These are phyloP conservation scores for Biston stratarius DNA, from an alignment of 2,888 invertebrate genomes.

Conservation along the genomic window DNA sequence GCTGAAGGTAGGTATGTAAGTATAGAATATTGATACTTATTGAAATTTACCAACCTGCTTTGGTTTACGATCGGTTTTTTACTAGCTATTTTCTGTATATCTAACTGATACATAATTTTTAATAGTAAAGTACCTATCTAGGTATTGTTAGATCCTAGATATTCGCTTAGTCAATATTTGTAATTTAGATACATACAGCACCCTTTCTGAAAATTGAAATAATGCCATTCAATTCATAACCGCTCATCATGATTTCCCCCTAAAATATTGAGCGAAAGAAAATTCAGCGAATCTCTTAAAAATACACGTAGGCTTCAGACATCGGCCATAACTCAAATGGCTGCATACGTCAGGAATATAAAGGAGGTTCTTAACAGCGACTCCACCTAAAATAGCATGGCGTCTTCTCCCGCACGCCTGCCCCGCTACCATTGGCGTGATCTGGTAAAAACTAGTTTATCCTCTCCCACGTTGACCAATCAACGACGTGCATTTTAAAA, in stretches of 20 bases:
- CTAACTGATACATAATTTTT: neutral
- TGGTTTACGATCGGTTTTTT: neutral
- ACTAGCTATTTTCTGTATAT: neutral
- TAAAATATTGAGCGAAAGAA: slow-evolving; percentile 59
- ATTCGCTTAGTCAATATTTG: neutral
- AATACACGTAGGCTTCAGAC: slow-evolving; percentile 77
- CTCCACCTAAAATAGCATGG: slow-evolving; percentile 83
- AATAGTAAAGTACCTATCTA: neutral
- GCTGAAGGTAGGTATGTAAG: neutral
- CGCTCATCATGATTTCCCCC: slow-evolving; percentile 59
- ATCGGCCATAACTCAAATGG: slow-evolving; percentile 83
- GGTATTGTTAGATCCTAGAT: neutral
- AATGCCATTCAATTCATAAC: slow-evolving; percentile 43
- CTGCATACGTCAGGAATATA: slow-evolving; percentile 83
- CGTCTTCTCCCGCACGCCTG: slow-evolving; percentile 67
- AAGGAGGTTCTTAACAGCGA: slow-evolving; percentile 77
- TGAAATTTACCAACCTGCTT: neutral
- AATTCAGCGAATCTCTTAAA: slow-evolving; percentile 75
- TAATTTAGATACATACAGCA: neutral
- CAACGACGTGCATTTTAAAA: slow-evolving; percentile 70
- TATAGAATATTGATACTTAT: slow-evolving; percentile 7
- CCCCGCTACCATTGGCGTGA: slow-evolving; percentile 71
- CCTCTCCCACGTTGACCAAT: slow-evolving; percentile 73
- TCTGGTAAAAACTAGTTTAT: slow-evolving; percentile 66
- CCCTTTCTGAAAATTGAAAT: slow-evolving; percentile 12